Evolutionary conservation across 2,113 vertebrate genomes (phyloP), one percentile per base, ranked within the genome.

Genomic region (Ciconia maguari): DNA sequence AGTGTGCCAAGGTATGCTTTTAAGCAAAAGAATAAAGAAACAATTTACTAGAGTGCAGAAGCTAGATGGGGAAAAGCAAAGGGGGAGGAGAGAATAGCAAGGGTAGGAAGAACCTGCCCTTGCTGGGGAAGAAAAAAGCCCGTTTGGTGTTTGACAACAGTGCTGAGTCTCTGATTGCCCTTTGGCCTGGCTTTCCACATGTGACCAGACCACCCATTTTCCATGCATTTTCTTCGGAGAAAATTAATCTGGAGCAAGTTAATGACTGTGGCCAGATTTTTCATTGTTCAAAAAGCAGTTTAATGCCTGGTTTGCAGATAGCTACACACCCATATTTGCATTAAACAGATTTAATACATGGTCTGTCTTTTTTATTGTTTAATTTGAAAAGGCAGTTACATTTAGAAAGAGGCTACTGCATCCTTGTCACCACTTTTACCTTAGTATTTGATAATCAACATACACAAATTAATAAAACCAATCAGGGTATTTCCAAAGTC

Each of bases 11-110:
- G 16, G 41, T 87, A 87, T 91, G 87, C 77, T 95, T 96, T 97
- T 87, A 95, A 94, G 80, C 41, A 69, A 77, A 91, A 91, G 78
- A 94, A 94, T 85, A 93, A 88, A 87, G 89, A 93, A 96, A 82
- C 69, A 78, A 92, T 93, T 94, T 83, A 92, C 26, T 80, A 70
- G 70, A 89, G 76, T 96, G 55, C 29, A 89, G 87, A 49, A 89
- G 52, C 83, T 89, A 48, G n/a, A 70, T 87, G 30, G 22, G 49
- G 44, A 69, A 85, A 93, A 66, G 55, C 58, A n/a, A 18, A 10
- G 7, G 32, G 30, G 54, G 36, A 51, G 34, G 57, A 91, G 7
- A 48, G 7, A 91, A 78, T 51, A 82, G 27, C 48, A 89, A 83
- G 77, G 5, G 27, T 82, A 87, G 36, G 55, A 97, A 38, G 38